Percentiles rank a stretch among this genome's conserved stretches.
Conservation (phyloP, 2,113 vertebrate species). For the Bufo gargarizans region DNA sequence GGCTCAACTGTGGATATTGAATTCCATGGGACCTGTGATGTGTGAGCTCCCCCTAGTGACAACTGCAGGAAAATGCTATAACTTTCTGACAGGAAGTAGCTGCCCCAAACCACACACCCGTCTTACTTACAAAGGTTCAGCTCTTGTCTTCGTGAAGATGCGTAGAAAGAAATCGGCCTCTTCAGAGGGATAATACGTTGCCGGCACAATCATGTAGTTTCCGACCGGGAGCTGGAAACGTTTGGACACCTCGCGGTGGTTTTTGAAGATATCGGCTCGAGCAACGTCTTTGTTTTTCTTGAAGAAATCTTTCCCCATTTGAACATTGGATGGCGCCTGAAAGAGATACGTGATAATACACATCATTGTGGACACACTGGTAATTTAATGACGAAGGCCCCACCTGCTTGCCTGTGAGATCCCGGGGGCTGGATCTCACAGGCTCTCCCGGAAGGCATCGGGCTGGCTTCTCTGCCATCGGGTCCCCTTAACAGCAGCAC, state of each 20-base stretch:
- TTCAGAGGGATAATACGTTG: conserved; percentile 73
- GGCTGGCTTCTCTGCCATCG: too few relatives aligned
- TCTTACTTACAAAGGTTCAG: conserved; percentile 67
- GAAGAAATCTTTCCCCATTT: conserved; percentile 80
- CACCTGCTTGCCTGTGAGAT: too few relatives aligned
- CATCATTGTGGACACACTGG: too few relatives aligned
- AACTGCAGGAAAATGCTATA: not conserved
- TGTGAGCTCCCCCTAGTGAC: not conserved
- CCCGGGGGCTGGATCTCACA: too few relatives aligned
- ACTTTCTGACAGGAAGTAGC: too few relatives aligned
- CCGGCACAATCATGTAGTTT: conserved; percentile 77
- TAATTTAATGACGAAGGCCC: too few relatives aligned
- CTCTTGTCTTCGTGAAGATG: conserved; percentile 76
- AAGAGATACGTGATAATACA: not conserved
- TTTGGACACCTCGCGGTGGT: conserved; percentile 73
- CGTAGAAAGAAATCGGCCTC: conserved; percentile 80
- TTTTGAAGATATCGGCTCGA: conserved; percentile 73
- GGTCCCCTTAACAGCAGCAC: too few relatives aligned
- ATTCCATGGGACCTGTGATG: not conserved
- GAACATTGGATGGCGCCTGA: conserved; percentile 60
- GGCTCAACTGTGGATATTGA: too few relatives aligned
- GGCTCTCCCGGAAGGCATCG: too few relatives aligned
- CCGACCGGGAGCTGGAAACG: conserved; percentile 74
- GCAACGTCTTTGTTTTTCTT: conserved; percentile 73
- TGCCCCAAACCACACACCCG: too few relatives aligned